Conservation (phyloP, 2,888 invertebrate genomes). For the Melanargia galathea region DNA sequence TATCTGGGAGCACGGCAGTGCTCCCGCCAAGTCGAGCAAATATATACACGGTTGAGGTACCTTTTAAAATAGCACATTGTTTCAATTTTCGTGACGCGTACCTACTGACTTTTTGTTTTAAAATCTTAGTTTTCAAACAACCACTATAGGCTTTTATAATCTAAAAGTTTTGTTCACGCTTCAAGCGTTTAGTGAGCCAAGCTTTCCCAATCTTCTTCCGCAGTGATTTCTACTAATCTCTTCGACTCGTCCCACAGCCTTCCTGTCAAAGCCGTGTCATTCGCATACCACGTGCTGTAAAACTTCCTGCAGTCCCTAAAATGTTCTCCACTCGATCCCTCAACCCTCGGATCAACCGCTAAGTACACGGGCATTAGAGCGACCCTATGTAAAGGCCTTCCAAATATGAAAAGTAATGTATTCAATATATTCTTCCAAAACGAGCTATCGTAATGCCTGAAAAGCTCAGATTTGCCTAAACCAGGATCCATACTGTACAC, state of each 20-base stretch:
- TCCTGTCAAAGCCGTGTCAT: constrained; percentile 51
- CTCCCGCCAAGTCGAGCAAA: too few relatives aligned
- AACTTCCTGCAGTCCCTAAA: constrained; percentile 63
- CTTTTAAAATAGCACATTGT: too few relatives aligned
- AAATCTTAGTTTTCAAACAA: too few relatives aligned
- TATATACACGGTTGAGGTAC: too few relatives aligned
- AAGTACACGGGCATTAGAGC: constrained; percentile 64
- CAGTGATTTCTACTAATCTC: constrained; percentile 52
- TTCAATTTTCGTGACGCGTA: too few relatives aligned
- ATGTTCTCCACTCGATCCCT: constrained; percentile 59
- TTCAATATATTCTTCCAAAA: constrained; percentile 49
- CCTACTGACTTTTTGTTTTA: too few relatives aligned
- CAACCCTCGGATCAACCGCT: constrained; percentile 55
- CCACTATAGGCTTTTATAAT: too few relatives aligned
- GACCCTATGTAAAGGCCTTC: constrained; percentile 53
- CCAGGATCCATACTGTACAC: constrained; percentile 93
- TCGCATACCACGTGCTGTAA: constrained; percentile 69
- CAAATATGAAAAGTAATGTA: constrained; percentile 49
- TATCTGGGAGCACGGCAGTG: too few relatives aligned
- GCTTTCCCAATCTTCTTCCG: constrained; percentile 62
- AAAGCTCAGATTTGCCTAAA: constrained; percentile 88
- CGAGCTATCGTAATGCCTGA: constrained; percentile 76
- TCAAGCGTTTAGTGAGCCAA: too few relatives aligned
- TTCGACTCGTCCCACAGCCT: constrained; percentile 61
- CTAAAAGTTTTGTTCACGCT: too few relatives aligned